Evolutionary conservation across 1,140 invertebrate species (phyloP).

Genomic region (Eumeta japonica): DNA sequence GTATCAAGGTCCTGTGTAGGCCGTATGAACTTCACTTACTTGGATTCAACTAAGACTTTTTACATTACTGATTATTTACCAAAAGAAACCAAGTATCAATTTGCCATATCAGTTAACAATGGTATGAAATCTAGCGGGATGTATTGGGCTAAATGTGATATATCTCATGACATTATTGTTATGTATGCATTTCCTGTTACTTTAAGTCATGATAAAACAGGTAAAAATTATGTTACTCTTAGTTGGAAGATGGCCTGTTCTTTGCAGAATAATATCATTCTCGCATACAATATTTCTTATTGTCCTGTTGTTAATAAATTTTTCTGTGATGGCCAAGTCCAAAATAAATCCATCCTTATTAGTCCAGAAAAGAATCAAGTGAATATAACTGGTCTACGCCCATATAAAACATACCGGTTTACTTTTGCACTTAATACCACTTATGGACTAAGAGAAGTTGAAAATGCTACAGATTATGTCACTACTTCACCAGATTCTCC

Average conservation of each 20-base stretch:
- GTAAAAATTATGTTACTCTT: conserved; percentile 62
- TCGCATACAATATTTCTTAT: conserved; percentile 68
- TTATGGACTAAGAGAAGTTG: conserved; percentile 66
- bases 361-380: conserved; percentile 34
- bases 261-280: conserved; percentile 64
- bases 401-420: conserved; percentile 78
- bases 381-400: conserved; percentile 63
- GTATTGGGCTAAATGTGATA: conserved; percentile 74
- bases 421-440: conserved; percentile 71
- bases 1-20: conserved; percentile 36
- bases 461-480: conserved; percentile 66
- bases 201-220: conserved; percentile 56
- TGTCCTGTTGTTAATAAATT: conserved; percentile 63
- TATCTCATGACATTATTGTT: conserved; percentile 66
- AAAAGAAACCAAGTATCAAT: conserved; percentile 45
- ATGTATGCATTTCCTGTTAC: conserved; percentile 68
- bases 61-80: conserved; percentile 36
- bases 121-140: conserved; percentile 68
- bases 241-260: conserved; percentile 72
- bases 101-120: conserved; percentile 73
- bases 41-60: conserved; percentile 29
- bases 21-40: conserved; percentile 34
- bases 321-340: conserved; percentile 31
- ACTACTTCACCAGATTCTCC: conserved; percentile 75
- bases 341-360: conserved; percentile 40